phyloP scores from a whole-genome alignment of 35 echinoderm and acorn worm genomes.

The Anneissia japonica region DNA sequence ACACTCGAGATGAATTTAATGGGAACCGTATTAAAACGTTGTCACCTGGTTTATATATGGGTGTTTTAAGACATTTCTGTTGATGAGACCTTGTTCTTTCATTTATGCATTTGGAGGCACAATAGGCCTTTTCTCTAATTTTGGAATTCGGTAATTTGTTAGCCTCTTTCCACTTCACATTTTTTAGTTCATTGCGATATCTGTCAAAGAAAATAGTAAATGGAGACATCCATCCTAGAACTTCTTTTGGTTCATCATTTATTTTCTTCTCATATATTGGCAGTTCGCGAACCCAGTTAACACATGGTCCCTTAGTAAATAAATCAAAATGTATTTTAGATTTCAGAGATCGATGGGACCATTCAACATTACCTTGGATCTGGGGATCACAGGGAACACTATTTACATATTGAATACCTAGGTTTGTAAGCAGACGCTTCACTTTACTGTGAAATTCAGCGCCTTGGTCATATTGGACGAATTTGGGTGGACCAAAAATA shows the following conservation, averaged over 20 bases:
- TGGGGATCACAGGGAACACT: conserved; percentile 23
- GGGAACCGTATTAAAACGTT: no score
- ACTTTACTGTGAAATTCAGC: not conserved
- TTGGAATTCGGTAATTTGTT: not conserved
- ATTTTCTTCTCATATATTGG: not conserved
- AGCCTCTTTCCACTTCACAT: not conserved
- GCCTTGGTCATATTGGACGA: not conserved
- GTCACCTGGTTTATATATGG: no score
- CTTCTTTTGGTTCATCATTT: conserved; percentile 19
- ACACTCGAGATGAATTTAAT: no score
- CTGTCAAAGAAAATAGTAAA: conserved; percentile 17
- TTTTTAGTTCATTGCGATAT: not conserved
- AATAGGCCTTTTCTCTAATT: no score
- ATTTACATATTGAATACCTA: not conserved
- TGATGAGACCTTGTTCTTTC: not conserved
- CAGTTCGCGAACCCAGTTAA: conserved; percentile 6
- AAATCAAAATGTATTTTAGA: conserved; percentile 10
- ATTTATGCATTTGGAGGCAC: no score
- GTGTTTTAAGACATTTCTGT: no score
- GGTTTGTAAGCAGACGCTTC: not conserved
- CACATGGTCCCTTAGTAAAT: not conserved
- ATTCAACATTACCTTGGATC: conserved; percentile 4
- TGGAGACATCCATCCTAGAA: conserved; percentile 13
- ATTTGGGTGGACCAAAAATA: not conserved
- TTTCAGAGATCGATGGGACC: not conserved